Percentiles rank a stretch among this genome's conserved stretches.
These are phyloP conservation scores for Psephotus haematonotus DNA, from an alignment of 2,113 vertebrate species.

Conservation along the genomic window DNA sequence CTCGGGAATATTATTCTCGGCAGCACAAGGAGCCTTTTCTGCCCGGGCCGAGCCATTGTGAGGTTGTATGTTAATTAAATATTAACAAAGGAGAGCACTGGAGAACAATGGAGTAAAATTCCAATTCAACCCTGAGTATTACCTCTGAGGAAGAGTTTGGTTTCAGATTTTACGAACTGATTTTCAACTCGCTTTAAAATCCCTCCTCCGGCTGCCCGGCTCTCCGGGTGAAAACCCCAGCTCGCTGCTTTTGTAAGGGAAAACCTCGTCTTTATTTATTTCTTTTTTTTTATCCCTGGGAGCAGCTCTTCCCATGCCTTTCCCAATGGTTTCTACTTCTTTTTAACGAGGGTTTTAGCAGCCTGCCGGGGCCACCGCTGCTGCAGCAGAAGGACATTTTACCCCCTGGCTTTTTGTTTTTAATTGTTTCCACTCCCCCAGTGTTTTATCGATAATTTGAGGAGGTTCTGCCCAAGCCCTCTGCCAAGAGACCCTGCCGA, in stretches of 20 bases:
- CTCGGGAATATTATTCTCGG: slow-evolving; percentile 33
- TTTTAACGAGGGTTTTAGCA: neutral
- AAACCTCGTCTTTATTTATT: neutral
- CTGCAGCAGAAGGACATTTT: neutral
- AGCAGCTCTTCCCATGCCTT: neutral
- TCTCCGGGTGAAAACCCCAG: neutral
- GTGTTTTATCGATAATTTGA: neutral
- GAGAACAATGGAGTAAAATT: slow-evolving; percentile 91
- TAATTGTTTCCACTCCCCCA: neutral
- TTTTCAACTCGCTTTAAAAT: neutral
- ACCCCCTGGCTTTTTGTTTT: neutral
- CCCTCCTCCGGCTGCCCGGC: neutral
- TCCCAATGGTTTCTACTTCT: neutral
- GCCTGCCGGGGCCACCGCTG: neutral
- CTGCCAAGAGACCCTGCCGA: neutral
- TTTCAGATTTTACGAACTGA: neutral
- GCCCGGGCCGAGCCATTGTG: slow-evolving; percentile 78
- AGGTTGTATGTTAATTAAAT: slow-evolving; percentile 92
- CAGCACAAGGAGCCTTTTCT: slow-evolving; percentile 49
- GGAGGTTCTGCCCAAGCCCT: neutral
- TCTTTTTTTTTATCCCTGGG: neutral
- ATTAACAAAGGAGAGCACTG: slow-evolving; percentile 89
- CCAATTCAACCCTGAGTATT: slow-evolving; percentile 68
- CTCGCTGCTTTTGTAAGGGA: neutral
- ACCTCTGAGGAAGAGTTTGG: slow-evolving; percentile 24